Percentiles rank a stretch among this genome's conserved stretches.
Evolutionary conservation across 2,797 vertebrate species (phyloP).

Genomic region (Aplochiton taeniatus): DNA sequence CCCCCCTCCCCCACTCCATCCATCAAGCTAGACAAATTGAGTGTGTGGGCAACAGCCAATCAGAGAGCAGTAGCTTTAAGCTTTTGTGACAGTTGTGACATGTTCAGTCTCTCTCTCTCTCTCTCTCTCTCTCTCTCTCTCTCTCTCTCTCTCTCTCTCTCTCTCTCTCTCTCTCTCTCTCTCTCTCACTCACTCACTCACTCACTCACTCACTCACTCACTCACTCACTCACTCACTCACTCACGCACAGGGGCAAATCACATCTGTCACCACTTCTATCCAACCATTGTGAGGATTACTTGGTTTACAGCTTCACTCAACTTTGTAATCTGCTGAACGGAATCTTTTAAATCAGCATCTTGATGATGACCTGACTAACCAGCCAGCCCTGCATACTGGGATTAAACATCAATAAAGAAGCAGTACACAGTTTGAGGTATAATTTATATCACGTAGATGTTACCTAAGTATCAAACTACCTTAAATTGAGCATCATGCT

Average conservation of each 20-base stretch:
- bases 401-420: no score
- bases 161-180: slow-evolving; percentile 11
- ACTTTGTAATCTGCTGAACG: no score
- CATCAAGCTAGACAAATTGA: background rate
- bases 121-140: slow-evolving; percentile 13
- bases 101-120: background rate
- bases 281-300: no score
- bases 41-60: slow-evolving; percentile 4
- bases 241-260: background rate
- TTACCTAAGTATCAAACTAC: no score
- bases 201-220: slow-evolving; percentile 12
- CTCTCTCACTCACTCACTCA: slow-evolving; percentile 14
- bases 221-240: slow-evolving; percentile 7
- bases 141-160: slow-evolving; percentile 13
- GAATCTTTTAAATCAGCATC: no score
- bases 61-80: background rate
- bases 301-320: no score
- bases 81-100: slow-evolving; percentile 10
- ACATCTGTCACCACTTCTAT: no score
- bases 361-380: no score
- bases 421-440: no score
- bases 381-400: no score
- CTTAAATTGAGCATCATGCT: no score
- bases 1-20: background rate
- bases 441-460: no score